Base-by-base conservation (phyloP, 2,888 invertebrate genomes). In the Lasius platythorax region DNA sequence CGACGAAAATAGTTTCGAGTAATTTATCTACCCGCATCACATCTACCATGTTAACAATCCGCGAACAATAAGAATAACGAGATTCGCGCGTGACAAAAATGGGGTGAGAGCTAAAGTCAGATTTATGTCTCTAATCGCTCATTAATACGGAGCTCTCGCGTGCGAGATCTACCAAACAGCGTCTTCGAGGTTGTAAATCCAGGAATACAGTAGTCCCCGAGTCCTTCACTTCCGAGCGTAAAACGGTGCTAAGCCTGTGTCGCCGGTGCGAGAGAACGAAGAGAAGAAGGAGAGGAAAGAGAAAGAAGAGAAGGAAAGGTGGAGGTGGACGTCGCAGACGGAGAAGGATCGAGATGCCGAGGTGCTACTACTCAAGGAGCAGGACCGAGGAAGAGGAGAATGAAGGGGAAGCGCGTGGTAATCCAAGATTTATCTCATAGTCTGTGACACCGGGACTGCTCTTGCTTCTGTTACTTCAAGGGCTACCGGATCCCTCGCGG, bases 341-440 rank as follows among this genome's bases (percentile, higher is more conserved):
- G 74, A 85, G 67, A 83, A 76, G 83, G 81, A 88, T 86, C 76
- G 89, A 81, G 72, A 88, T 87, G 87, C 86, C 88, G 81, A 88
- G 89, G 85, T 87, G 79, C 78, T 78, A 82, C 78, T 85, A 87
- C 86, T 79, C 88, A 81, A 87, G 81, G 84, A 83, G 85, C 84
- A 79, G 82, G 82, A 84, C 64, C 83, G n/a, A 67, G 79, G 81
- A 87, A 83, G 81, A 86, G 83, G 88, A 84, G 88, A 87, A 28
- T 28, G 50, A 87, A 83, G 70, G 87, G 89, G 88, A 87, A 89
- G 87, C 90, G 86, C 88, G 90, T 90, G 92, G 93, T 94, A 94
- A 94, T 94, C 94, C 94, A 93, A 94, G 94, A 94, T 94, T 94
- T 94, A 94, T 94, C 93, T 93, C 92, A 90, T 88, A 92, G 91